Base-by-base conservation (phyloP, 2,888 invertebrate species). In the Ochropacha duplaris region DNA sequence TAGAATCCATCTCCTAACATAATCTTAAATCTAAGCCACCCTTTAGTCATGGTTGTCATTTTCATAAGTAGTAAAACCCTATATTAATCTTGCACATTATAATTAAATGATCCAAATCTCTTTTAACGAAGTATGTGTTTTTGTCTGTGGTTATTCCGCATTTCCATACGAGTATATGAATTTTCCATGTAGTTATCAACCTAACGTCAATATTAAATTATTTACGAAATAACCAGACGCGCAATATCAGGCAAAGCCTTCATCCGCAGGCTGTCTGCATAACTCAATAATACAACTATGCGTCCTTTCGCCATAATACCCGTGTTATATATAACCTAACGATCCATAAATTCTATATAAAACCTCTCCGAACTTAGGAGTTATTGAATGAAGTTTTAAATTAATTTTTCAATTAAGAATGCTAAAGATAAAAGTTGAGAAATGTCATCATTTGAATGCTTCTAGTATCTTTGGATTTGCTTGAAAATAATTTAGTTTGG, bases 201-300 rank as follows among this genome's bases (percentile, higher is more conserved):
- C 44, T 55, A 50, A 34, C 52, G 39, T 12, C 52, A 4, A 52
- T 28, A 59, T 51, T 61, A 55, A 54, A 59, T 34, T 58, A 57
- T 56, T 63, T 70, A 65, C 68, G 71, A 69, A 78, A 81, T 81
- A 71, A 75, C 80, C 78, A 83, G 85, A 84, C 86, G 68, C 65
- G 2, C 72, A 79, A 82, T 83, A 83, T 75, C 74, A 31, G 59
- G 61, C 63, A 28, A 51, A 67, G 66, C 72, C 75, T 60, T 69
- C 70, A 74, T 68, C 70, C 62, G 62, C 64, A 66, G 68, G 57
- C 71, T 61, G 90, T 87, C 91, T 90, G 90, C 91, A 91, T 91
- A 91, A 86, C 90, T 90, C 87, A 89, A 90, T 91, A 90, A 78
- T 86, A 77, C 76, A 90, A 84, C 86, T 89, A 90, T 90, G 87